Evolutionary conservation across 2,888 invertebrate species (phyloP), one percentile per base, ranked within the genome.

Genomic region (Magallana nippona): DNA sequence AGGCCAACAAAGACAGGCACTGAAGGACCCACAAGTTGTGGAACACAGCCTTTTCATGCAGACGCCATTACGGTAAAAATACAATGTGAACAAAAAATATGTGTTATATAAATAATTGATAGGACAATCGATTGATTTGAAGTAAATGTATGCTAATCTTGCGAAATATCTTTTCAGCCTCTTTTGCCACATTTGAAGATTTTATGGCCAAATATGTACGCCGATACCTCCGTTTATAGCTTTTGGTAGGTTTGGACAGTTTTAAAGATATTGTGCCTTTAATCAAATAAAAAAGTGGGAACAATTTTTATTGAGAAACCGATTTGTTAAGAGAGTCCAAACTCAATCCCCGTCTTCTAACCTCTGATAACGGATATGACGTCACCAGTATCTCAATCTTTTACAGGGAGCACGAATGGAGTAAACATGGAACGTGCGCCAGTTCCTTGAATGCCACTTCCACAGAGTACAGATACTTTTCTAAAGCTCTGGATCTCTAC

Each of bases 351-450:
- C n/a, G n/a, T n/a, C n/a, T n/a, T n/a, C n/a, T n/a, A n/a, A n/a
- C n/a, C n/a, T n/a, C n/a, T n/a, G n/a, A n/a, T 8, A 8, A 44
- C 3, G 44, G 44, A 44, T 44, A 5, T 44, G 44, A 44, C 8
- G 44, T 44, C 8, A 44, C 44, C 8, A 44, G 44, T 8, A 44
- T 44, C 0, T 5, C 8, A 32, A 55, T 5, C n/a, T 55, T 60
- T 81, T 83, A 55, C 80, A 90, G 90, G 90, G 83, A 80, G 1
- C 89, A 89, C 84, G 90, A 90, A 78, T 90, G 90, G 90, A 55
- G 57, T 10, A 89, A 89, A 81, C 90, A 90, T 83, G 89, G 90
- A 2, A 89, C 90, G 11, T 90, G 90, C 83, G 85, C 87, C 19
- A 82, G 82, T 60, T 85, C 87, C 78, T 83, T 89, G 5, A 63